phyloP scores from a whole-genome alignment of 2,113 vertebrate genomes.

The Mixornis gularis region DNA sequence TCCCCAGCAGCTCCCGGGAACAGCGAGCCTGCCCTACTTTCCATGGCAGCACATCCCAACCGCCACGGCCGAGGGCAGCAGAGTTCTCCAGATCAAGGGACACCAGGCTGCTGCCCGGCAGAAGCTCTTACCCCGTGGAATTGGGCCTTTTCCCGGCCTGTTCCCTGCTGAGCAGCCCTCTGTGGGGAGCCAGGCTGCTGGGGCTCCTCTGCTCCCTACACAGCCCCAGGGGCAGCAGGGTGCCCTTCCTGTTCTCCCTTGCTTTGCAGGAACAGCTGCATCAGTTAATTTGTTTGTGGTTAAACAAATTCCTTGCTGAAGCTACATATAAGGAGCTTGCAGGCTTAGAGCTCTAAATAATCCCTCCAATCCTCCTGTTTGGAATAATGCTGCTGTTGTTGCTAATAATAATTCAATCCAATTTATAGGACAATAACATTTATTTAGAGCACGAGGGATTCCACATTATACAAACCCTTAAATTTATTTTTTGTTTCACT shows the following conservation, averaged over 20 bases:
- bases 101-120: background rate
- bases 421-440: slow-evolving; percentile 74
- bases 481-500: slow-evolving; percentile 70
- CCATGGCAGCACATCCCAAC: accelerated
- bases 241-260: accelerated
- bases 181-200: background rate
- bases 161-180: background rate
- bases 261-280: background rate
- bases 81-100: accelerated
- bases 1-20: background rate
- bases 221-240: accelerated
- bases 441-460: slow-evolving; percentile 76
- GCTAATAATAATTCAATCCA: slow-evolving; percentile 49
- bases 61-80: accelerated
- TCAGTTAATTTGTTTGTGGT: background rate
- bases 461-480: slow-evolving; percentile 79
- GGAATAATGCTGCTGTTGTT: background rate
- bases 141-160: background rate
- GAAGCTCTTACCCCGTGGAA: background rate
- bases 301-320: slow-evolving; percentile 18
- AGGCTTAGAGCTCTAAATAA: background rate
- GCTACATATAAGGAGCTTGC: slow-evolving; percentile 38
- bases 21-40: background rate
- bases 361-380: background rate
- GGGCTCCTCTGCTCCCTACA: accelerated